Evolutionary conservation across 2,113 vertebrate genomes (phyloP).

Genomic region (Ahaetulla prasina): DNA sequence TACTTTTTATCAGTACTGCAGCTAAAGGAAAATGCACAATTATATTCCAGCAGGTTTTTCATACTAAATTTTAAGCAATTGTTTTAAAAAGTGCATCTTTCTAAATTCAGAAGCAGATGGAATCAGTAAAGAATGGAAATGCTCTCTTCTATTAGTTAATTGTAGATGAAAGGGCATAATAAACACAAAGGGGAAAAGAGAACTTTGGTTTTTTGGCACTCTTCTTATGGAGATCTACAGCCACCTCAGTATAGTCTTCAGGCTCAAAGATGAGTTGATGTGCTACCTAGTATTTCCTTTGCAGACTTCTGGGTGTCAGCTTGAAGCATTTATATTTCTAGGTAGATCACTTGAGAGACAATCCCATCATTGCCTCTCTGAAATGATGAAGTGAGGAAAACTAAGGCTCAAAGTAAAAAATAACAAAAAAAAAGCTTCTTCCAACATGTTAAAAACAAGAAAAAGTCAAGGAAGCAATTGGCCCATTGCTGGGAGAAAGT

Average conservation of each 20-base stretch:
- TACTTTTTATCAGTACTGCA: constrained; percentile 10
- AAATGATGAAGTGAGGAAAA: no score
- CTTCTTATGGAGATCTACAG: neutral
- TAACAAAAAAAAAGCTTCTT: no score
- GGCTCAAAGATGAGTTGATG: neutral
- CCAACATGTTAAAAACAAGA: no score
- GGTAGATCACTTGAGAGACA: neutral
- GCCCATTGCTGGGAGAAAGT: no score
- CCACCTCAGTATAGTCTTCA: neutral
- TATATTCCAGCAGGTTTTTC: constrained; percentile 13
- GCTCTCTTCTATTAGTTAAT: neutral
- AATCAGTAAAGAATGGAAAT: neutral
- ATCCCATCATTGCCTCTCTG: neutral
- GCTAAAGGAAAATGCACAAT: constrained; percentile 36
- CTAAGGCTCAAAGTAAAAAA: no score
- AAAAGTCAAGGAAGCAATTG: no score
- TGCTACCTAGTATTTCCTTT: neutral
- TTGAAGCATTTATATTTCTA: neutral
- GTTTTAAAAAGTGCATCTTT: neutral
- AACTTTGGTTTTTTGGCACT: neutral
- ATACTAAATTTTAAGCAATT: neutral
- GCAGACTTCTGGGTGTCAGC: neutral
- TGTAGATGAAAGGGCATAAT: neutral
- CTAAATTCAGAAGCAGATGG: neutral
- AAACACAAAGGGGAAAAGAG: neutral